These are phyloP conservation scores for Alaudala cheleensis DNA, from an alignment of 2,113 vertebrate genomes.

Conservation along the genomic window DNA sequence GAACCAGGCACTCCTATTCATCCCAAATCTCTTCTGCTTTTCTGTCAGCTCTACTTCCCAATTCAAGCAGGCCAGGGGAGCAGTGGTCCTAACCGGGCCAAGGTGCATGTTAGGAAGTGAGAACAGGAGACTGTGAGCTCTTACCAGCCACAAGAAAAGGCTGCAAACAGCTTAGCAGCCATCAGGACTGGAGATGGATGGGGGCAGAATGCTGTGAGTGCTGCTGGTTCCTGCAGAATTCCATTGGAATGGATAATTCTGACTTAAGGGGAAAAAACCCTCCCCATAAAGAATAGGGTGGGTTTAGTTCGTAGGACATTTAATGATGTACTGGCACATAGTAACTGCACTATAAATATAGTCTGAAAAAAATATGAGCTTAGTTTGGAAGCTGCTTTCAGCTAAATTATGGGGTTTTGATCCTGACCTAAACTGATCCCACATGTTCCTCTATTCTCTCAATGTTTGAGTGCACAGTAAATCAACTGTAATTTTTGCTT, in stretches of 20 bases:
- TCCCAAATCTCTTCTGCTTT: background rate
- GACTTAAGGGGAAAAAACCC: background rate
- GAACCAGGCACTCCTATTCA: background rate
- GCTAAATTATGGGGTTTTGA: conserved; percentile 61
- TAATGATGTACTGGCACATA: conserved; percentile 28
- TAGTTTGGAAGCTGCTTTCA: conserved; percentile 59
- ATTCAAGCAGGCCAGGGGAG: background rate
- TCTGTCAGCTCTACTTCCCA: background rate
- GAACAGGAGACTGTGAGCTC: background rate
- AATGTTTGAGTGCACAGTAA: conserved; percentile 21
- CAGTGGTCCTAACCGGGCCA: background rate
- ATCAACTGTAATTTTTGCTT: conserved; percentile 33
- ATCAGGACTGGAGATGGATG: background rate
- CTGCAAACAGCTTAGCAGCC: background rate
- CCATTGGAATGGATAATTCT: background rate
- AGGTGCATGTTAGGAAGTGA: background rate
- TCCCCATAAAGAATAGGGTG: conserved; percentile 8
- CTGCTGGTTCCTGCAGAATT: background rate
- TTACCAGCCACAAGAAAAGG: background rate
- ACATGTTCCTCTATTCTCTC: conserved; percentile 53
- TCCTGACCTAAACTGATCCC: conserved; percentile 64
- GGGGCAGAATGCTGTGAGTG: background rate
- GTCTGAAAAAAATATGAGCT: conserved; percentile 48
- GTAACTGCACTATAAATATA: conserved; percentile 52
- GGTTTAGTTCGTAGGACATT: conserved; percentile 14